Evolutionary conservation across 2,888 invertebrate genomes (phyloP), one percentile per base, ranked within the genome.

Genomic region (Pollenia angustigena): DNA sequence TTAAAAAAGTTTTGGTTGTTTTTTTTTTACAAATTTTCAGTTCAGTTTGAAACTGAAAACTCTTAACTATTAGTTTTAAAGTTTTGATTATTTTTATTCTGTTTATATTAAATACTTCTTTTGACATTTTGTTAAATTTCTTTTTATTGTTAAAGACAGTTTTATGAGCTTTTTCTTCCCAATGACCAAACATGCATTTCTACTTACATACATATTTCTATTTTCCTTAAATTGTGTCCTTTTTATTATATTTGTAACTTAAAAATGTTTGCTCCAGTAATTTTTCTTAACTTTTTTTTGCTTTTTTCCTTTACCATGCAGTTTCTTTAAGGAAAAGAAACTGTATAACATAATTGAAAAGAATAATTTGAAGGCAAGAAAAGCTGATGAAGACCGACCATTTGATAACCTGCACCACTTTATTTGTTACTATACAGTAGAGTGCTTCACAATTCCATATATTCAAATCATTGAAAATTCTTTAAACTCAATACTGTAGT

Each of bases 221-320:
- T 32, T 69, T 69, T 79, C 58, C 48, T 68, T 66, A 7, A 8
- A 42, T 11, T 76, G 16, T 54, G 2, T 46, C 11, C 40, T 44
- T 16, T n/a, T 14, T 18, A 12, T 46, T 10, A n/a, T 44, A 44
- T 56, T 78, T 46, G 4, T 16, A 23, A 12, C 10, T 4, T 32
- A 48, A 0, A 58, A 10, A 60, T 48, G 58, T 79, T 50, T 60
- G 79, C 79, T 79, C 69, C 69, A 79, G 60, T 79, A 79, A 79
- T 79, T 79, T 79, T 18, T 10, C 12, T 75, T 1, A 62, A 75
- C 42, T 52, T 42, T 52, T 1, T 50, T 75, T 42, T 52, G 3
- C 40, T 75, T 50, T n/a, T 71, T 64, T 46, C 10, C 2, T 46
- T 46, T 56, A 32, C 18, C 16, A 14, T 40, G 12, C 40, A 60